Evolutionary conservation across 2,113 vertebrate species (phyloP).

Genomic region (Bubo scandiacus): DNA sequence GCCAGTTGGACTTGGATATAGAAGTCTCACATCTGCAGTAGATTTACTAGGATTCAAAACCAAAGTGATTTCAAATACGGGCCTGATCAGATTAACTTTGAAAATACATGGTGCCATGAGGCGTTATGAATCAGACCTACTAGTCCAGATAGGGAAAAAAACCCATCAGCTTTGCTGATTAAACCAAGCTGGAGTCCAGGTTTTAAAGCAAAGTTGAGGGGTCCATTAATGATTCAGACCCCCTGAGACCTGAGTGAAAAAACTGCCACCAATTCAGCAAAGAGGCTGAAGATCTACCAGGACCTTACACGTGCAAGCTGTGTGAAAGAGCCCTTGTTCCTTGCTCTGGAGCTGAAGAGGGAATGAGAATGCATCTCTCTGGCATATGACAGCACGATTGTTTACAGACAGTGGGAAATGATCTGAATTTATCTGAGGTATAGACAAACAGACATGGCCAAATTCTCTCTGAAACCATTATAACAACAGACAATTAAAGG

Average conservation of each 20-base stretch:
- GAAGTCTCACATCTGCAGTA: conserved; percentile 42
- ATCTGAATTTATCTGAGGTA: neutral
- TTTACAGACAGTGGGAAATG: neutral
- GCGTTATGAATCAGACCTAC: neutral
- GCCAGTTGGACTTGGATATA: conserved; percentile 11
- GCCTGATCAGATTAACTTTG: neutral
- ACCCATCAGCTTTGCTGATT: neutral
- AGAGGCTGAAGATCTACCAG: neutral
- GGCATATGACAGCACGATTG: fast-evolving
- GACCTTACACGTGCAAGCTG: neutral
- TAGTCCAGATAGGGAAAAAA: neutral
- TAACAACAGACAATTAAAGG: neutral
- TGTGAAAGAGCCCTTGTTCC: neutral
- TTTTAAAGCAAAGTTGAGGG: neutral
- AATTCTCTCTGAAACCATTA: neutral
- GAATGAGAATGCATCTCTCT: neutral
- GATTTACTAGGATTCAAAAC: neutral
- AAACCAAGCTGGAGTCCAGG: neutral
- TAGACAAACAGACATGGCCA: neutral
- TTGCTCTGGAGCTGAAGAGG: neutral
- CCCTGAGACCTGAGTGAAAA: neutral
- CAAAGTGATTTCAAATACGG: neutral
- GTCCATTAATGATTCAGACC: neutral
- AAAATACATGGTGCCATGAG: neutral
- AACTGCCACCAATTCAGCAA: neutral